phyloP scores from a whole-genome alignment of 1,140 invertebrate species.

The Diuraphis noxia region DNA sequence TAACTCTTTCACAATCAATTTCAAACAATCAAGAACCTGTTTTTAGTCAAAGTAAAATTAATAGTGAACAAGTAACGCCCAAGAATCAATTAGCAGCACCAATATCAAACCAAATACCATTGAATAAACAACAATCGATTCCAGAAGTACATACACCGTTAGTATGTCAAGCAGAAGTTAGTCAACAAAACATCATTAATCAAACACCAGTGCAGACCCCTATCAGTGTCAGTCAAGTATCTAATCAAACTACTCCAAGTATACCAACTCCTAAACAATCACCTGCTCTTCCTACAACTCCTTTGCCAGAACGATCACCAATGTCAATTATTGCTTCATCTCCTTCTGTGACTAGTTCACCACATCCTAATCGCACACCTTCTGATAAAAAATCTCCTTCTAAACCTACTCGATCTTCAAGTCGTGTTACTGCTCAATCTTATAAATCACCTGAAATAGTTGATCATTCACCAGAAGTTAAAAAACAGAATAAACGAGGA shows the following conservation, averaged over 20 bases:
- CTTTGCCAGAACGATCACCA: constrained; percentile 24
- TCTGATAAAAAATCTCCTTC: constrained; percentile 68
- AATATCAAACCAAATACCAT: background rate
- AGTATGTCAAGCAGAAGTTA: background rate
- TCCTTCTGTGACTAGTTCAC: constrained; percentile 52
- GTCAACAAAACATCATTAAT: constrained; percentile 39
- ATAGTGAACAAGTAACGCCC: background rate
- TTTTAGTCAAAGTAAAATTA: constrained; percentile 20
- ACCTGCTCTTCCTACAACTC: constrained; percentile 53
- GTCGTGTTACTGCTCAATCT: constrained; percentile 65
- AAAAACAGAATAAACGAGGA: constrained; percentile 59
- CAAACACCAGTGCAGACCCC: constrained; percentile 48
- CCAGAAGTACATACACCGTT: background rate
- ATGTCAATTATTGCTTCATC: constrained; percentile 30
- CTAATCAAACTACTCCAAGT: constrained; percentile 43
- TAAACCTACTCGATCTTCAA: constrained; percentile 69
- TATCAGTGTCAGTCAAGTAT: constrained; percentile 53
- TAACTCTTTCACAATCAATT: constrained; percentile 41
- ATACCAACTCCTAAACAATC: constrained; percentile 53
- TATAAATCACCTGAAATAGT: constrained; percentile 55
- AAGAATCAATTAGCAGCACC: background rate
- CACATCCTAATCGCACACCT: constrained; percentile 57
- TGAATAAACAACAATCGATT: background rate
- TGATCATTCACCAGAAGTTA: constrained; percentile 19
- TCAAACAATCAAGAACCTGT: constrained; percentile 48